Evolutionary conservation across 1,140 invertebrate species (phyloP), one percentile per base, ranked within the genome.

Genomic region (Lucilia sericata): DNA sequence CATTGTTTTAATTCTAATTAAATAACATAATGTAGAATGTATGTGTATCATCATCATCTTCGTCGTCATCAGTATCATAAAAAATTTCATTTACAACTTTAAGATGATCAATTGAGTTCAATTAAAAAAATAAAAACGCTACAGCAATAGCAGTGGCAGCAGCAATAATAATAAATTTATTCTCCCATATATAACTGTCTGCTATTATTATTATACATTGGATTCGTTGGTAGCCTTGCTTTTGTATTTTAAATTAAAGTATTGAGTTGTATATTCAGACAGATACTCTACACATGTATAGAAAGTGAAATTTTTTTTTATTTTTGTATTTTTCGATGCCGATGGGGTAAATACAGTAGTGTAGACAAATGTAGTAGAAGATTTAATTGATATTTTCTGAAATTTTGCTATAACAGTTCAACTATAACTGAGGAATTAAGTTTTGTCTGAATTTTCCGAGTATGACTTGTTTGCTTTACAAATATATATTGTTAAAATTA

Each of bases 91-190:
- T 70, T 42, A 36, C 17, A 36, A 78, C 75, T 17, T 78, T 42
- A 42, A 78, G 47, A 78, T 78, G 34, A 78, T 85, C 85, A 90
- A 90, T 90, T 90, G 86, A 89, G 84, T 85, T 90, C 65, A 84
- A 85, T 88, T 86, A 87, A 88, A 86, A 14, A 42, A 83, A 30
- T 30, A 42, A 13, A 80, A 83, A 75, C 82, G 13, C 12, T 84
- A 34, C 70, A 70, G 21, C 65, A 19, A 70, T 21, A 19, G 25
- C 25, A 30, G 25, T 21, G 4, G 25, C 25, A 30, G 25, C 25
- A 30, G 21, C 10, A 60, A n/a, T n/a, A 60, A 60, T 60, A 60
- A 60, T 60, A 60, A 60, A 60, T 60, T 60, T 60, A 70, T 70
- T 70, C 65, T 70, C 65, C 21, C 21, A 70, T 70, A 70, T 70